Evolutionary conservation across 2,797 vertebrate genomes (phyloP), one percentile per base, ranked within the genome.

Genomic region (Philypnodon macrostomus): DNA sequence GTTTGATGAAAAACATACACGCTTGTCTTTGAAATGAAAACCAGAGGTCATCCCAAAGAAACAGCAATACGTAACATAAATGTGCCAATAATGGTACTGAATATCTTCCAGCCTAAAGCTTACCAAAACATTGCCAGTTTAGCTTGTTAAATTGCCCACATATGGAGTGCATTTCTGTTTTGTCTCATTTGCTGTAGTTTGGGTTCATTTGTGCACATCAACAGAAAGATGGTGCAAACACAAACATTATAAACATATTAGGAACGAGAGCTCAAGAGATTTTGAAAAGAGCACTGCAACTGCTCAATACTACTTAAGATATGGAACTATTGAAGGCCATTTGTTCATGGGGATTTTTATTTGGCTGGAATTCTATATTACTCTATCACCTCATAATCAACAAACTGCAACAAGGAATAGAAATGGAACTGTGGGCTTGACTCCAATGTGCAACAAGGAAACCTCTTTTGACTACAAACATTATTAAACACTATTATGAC

Each of bases 151-250:
- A 80, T 73, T 60, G 35, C 39, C 14, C 62, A 71, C 86, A 86
- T 64, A 61, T 60, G 84, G 77, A 81, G 7, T 7, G 26, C n/a
- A 17, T 87, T 82, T 70, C 59, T 52, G 59, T 77, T 36, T 67
- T 48, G 41, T 59, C 31, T 60, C 41, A 16, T 67, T 48, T 53
- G 34, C 49, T 63, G 46, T 45, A 56, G 14, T 42, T 67, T 3
- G 4, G 81, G 87, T 84, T 74, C 83, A 87, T 70, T 85, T 82
- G 66, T 49, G 47, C 38, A 13, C 48, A 73, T 70, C 53, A 45
- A 61, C n/a, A 30, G 39, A 64, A 60, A 34, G 36, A 47, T 45
- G 72, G 51, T 18, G 4, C 55, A 47, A n/a, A 52, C 63, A 81
- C 73, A 62, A 72, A 73, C 44, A 62, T 61, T 68, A 69, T 51